A percentile compares a stretch with the other conserved stretches of the same genome.
phyloP scores from a whole-genome alignment of 2,797 vertebrate species.

The Spinibarbus caldwelli region DNA sequence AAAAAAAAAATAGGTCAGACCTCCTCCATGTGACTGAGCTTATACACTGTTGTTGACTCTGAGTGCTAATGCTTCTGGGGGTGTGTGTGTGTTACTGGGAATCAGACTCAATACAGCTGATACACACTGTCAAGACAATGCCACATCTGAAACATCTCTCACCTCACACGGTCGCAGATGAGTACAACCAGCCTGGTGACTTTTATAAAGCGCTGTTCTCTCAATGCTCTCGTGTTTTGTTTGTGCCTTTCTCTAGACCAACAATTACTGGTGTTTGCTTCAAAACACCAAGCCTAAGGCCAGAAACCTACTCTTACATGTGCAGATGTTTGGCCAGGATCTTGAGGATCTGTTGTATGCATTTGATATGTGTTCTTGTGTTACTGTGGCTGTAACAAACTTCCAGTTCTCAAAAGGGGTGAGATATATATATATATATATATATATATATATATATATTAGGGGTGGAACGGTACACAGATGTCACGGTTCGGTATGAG shows the following conservation, averaged over 20 bases:
- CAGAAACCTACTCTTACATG: background rate
- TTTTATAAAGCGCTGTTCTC: background rate
- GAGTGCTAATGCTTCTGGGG: background rate
- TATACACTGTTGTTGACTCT: conserved; percentile 1
- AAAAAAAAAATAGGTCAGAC: conserved; percentile 36
- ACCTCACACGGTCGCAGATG: background rate
- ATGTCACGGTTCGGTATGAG: too few species aligned
- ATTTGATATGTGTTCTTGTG: background rate
- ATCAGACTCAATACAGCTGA: conserved; percentile 65
- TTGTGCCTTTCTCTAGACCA: background rate
- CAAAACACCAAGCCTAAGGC: background rate
- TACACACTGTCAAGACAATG: conserved; percentile 74
- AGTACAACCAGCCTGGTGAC: background rate
- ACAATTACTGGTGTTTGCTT: conserved; percentile 18
- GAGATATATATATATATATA: too few species aligned
- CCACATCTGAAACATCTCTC: background rate
- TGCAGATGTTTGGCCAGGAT: background rate
- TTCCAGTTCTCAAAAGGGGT: too few species aligned
- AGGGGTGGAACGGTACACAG: too few species aligned
- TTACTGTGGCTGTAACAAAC: background rate
- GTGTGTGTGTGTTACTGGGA: conserved; percentile 42
- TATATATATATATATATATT: too few species aligned
- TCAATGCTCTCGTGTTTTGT: background rate
- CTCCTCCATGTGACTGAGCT: conserved; percentile 12
- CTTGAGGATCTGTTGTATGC: background rate